phyloP scores from a whole-genome alignment of 2,888 invertebrate species.

The Epiblema foenella region DNA sequence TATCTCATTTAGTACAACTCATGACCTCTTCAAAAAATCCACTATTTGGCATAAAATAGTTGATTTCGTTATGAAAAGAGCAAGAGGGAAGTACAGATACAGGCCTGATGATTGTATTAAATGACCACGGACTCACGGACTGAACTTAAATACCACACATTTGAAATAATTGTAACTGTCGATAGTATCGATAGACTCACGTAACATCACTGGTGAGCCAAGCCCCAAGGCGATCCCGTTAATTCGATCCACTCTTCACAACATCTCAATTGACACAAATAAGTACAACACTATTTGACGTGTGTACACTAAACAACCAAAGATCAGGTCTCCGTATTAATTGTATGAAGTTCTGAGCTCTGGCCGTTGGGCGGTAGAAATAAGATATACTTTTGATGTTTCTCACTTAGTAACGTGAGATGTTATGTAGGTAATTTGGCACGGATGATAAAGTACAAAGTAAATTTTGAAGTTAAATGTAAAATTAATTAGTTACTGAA shows the following conservation, averaged over 20 bases:
- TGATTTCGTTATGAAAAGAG: too few relatives aligned
- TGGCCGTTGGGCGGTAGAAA: not conserved
- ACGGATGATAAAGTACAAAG: conserved; percentile 9
- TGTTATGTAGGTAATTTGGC: not conserved
- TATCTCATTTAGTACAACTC: too few relatives aligned
- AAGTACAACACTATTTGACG: conserved; percentile 51
- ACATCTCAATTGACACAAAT: conserved; percentile 57
- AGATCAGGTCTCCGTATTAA: not conserved
- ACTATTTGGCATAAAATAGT: too few relatives aligned
- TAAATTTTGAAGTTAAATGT: not conserved
- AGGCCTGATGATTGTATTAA: too few relatives aligned
- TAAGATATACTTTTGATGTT: conserved; percentile 25
- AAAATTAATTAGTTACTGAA: too few relatives aligned
- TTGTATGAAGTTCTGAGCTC: not conserved
- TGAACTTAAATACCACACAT: too few relatives aligned
- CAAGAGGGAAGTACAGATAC: too few relatives aligned
- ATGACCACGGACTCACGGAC: too few relatives aligned
- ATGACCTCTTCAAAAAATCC: too few relatives aligned
- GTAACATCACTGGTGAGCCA: conserved; percentile 53
- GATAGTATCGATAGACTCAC: conserved; percentile 45
- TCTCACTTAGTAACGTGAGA: conserved; percentile 12
- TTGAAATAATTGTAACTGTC: not conserved
- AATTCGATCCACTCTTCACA: conserved; percentile 60
- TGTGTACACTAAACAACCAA: conserved; percentile 20
- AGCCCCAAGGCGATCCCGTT: conserved; percentile 56